Conservation (phyloP, 2,888 invertebrate genomes). For the Cantharis flavilabris region DNA sequence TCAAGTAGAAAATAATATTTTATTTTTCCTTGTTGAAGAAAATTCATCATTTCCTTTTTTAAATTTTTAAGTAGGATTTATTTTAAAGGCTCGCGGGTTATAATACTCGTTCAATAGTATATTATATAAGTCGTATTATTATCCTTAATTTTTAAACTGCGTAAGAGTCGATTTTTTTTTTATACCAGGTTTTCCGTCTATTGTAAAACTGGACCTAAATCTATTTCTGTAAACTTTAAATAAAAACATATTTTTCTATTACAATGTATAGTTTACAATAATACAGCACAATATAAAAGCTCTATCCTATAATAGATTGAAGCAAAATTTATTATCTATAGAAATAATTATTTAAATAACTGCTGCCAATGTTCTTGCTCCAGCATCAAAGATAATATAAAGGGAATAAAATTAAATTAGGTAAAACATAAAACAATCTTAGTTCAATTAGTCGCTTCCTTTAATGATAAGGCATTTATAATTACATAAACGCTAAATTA, state of each 20-base stretch:
- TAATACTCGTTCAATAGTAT: neutral
- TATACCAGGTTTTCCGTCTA: too few relatives aligned
- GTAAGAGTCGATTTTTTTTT: too few relatives aligned
- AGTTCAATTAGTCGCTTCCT: neutral
- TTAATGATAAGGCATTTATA: conserved; percentile 3
- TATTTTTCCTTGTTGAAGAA: neutral
- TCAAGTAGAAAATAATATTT: neutral
- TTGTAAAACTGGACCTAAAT: too few relatives aligned
- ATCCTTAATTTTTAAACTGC: neutral
- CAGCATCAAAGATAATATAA: neutral
- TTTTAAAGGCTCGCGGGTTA: neutral
- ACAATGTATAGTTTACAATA: neutral
- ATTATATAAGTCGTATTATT: too few relatives aligned
- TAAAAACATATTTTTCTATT: too few relatives aligned
- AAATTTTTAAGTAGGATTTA: neutral
- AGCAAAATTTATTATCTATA: neutral
- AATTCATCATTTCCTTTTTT: neutral
- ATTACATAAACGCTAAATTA: conserved; percentile 11
- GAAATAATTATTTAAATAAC: neutral
- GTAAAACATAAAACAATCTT: neutral
- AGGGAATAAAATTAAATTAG: neutral
- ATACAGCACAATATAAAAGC: neutral
- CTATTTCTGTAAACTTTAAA: too few relatives aligned
- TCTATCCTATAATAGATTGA: neutral
- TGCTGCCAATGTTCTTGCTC: neutral